Evolutionary conservation across 2,797 vertebrate genomes (phyloP).

Genomic region (Tadarida brasiliensis): DNA sequence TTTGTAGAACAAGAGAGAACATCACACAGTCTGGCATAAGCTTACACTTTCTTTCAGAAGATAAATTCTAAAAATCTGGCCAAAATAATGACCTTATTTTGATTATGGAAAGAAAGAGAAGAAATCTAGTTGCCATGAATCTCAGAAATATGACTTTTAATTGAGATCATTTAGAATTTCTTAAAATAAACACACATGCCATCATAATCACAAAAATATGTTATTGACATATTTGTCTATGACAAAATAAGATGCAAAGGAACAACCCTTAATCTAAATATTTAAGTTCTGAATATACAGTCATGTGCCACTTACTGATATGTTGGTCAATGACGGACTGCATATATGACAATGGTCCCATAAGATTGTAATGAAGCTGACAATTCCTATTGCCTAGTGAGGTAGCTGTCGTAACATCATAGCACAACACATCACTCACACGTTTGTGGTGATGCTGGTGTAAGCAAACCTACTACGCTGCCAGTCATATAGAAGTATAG

Average conservation of each 20-base stretch:
- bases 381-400: neutral
- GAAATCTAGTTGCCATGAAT: neutral
- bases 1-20: conserved; percentile 53
- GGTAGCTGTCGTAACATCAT: neutral
- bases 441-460: neutral
- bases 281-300: neutral
- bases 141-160: neutral
- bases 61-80: conserved; percentile 43
- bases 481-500: neutral
- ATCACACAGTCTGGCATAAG: conserved; percentile 39
- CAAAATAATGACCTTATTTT: conserved; percentile 17
- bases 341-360: neutral
- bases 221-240: neutral
- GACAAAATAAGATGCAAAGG: neutral
- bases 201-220: neutral
- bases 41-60: conserved; percentile 55
- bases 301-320: neutral
- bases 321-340: neutral
- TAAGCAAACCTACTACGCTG: neutral
- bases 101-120: neutral
- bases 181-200: neutral
- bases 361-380: neutral
- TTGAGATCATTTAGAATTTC: conserved; percentile 18
- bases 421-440: neutral
- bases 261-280: neutral